Evolutionary conservation across 1,140 invertebrate genomes (phyloP).

Genomic region (Heliconius hewitsoni): DNA sequence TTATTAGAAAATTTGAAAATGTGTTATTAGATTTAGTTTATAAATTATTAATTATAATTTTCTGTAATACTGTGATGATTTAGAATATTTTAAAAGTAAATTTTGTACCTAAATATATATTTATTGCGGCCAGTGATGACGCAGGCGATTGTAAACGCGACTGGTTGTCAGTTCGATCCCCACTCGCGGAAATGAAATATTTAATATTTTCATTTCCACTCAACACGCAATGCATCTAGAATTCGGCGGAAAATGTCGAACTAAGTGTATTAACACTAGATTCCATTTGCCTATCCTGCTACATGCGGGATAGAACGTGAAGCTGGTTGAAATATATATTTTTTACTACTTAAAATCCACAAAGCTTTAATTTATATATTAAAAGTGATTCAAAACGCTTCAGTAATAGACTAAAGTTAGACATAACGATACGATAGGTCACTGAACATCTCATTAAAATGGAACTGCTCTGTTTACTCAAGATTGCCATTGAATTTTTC

Average conservation of each 20-base stretch:
- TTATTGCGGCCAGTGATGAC: too few relatives aligned
- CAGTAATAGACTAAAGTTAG: not conserved
- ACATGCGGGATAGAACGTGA: too few relatives aligned
- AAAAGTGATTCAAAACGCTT: conserved; percentile 1
- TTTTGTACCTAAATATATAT: too few relatives aligned
- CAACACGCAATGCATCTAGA: not conserved
- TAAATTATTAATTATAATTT: too few relatives aligned
- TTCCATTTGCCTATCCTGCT: not conserved
- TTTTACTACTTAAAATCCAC: not conserved
- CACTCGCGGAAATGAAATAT: too few relatives aligned
- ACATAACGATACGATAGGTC: conserved; percentile 23
- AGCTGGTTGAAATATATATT: too few relatives aligned
- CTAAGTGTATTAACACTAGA: not conserved
- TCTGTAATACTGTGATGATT: too few relatives aligned
- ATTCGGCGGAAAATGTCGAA: not conserved
- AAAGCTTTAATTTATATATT: not conserved
- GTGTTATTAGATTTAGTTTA: not conserved
- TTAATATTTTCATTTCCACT: too few relatives aligned
- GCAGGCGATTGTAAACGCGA: too few relatives aligned
- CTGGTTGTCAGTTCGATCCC: too few relatives aligned
- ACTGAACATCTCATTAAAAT: conserved; percentile 36
- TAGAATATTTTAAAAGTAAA: too few relatives aligned
- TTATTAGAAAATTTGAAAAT: not conserved
- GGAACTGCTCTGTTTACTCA: conserved; percentile 18
- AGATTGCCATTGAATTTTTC: conserved; percentile 9